Evolutionary conservation across 1,140 invertebrate genomes (phyloP).

Genomic region (Drosophila navojoa): DNA sequence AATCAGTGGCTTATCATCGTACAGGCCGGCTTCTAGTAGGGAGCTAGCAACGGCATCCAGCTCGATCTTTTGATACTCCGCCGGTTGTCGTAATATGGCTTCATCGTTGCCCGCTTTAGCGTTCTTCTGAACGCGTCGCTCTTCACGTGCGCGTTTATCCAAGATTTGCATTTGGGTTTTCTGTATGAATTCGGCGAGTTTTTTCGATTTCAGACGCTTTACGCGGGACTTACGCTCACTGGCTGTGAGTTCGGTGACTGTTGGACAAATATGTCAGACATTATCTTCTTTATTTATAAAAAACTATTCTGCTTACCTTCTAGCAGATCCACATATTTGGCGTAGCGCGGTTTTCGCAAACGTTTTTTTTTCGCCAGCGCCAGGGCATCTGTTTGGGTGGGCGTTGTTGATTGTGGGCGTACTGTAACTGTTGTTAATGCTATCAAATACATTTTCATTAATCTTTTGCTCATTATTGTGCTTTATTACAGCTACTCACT

Average conservation of each 20-base stretch:
- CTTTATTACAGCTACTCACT: slow-evolving; percentile 38
- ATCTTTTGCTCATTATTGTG: slow-evolving; percentile 2
- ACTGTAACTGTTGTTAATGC: slow-evolving; percentile 11
- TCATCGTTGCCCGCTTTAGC: slow-evolving; percentile 76
- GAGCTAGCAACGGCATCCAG: slow-evolving; percentile 65
- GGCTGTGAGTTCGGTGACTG: slow-evolving; percentile 87
- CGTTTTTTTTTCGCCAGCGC: slow-evolving; percentile 64
- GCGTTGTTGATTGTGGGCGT: slow-evolving; percentile 64
- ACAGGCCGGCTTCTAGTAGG: slow-evolving; percentile 61
- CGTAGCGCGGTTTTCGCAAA: slow-evolving; percentile 68
- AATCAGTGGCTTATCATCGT: slow-evolving; percentile 76
- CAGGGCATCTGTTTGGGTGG: slow-evolving; percentile 60
- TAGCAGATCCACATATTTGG: slow-evolving; percentile 78
- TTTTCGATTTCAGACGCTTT: slow-evolving; percentile 86
- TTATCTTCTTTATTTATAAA: background rate
- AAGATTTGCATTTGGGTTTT: slow-evolving; percentile 85
- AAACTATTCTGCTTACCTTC: slow-evolving; percentile 53
- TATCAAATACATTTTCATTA: slow-evolving; percentile 9
- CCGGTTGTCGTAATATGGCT: slow-evolving; percentile 49
- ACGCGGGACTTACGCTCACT: slow-evolving; percentile 87
- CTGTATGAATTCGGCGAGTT: slow-evolving; percentile 87
- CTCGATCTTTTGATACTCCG: slow-evolving; percentile 74
- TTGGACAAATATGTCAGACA: slow-evolving; percentile 25
- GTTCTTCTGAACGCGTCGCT: slow-evolving; percentile 72
- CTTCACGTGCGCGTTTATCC: slow-evolving; percentile 65